Evolutionary conservation across 2,113 vertebrate species (phyloP).

Genomic region (Psettodes erumei): DNA sequence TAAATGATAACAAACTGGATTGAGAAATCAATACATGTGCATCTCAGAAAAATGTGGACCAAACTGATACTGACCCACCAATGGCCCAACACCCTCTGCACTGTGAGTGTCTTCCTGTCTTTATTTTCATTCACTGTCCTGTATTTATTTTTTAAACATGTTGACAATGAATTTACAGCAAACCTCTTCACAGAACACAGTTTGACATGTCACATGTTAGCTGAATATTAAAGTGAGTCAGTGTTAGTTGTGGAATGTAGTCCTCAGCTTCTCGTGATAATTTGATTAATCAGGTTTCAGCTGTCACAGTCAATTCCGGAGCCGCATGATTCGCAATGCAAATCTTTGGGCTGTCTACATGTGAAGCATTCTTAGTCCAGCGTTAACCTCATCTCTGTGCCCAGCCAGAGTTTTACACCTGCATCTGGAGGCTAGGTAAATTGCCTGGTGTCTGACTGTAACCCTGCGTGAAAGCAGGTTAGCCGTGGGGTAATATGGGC

Average conservation of each 20-base stretch:
- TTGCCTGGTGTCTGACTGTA: no score
- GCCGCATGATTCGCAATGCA: neutral
- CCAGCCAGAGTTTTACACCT: neutral
- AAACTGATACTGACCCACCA: slow-evolving; percentile 84
- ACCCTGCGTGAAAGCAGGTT: neutral
- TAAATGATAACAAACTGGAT: neutral
- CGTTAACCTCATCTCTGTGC: neutral
- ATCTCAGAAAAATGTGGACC: slow-evolving; percentile 79
- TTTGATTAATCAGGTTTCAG: neutral
- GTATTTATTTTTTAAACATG: neutral
- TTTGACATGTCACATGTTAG: neutral
- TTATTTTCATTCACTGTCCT: neutral
- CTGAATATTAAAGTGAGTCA: neutral
- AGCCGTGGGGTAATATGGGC: neutral
- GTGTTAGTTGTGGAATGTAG: neutral
- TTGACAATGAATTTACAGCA: neutral
- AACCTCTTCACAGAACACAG: neutral
- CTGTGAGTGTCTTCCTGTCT: slow-evolving; percentile 62
- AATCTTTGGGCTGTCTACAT: neutral
- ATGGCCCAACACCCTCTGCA: slow-evolving; percentile 84
- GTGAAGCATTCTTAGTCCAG: neutral
- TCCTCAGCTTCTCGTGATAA: neutral
- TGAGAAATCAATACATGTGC: neutral
- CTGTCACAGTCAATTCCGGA: neutral
- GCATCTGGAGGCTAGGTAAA: neutral